Base-by-base conservation (phyloP, 1,140 invertebrate genomes). In the Megalopta genalis region DNA sequence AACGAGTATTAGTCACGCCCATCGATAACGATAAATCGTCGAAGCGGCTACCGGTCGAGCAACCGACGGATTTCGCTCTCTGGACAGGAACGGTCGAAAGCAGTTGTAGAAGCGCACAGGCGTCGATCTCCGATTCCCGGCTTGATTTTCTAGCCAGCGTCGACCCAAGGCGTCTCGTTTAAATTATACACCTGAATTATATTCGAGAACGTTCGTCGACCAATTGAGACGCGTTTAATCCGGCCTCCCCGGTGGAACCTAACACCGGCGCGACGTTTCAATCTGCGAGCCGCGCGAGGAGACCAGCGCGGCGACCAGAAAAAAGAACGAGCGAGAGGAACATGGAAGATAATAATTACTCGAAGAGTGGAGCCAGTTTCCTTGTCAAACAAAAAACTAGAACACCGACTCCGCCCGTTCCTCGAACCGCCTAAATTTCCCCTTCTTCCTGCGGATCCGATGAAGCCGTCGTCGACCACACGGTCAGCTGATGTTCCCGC, bases 11-110 rank as follows among this genome's bases (percentile, higher is more conserved):
- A 70, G 78, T 64, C 78, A 76, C 78, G 73, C 78, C 78, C 78
- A 80, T 80, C 73, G 72, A 80, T 80, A 77, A 59, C 54, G 69
- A 80, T 80, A 80, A 69, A 80, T 80, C 65, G 59, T 16, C 46
- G 21, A 9, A 25, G 12, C 60, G 10, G 74, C 66, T 77, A 77
- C 66, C 79, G 79, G 49, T 54, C 25, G 46, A 49, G 68, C 59
- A 39, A 52, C 63, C 37, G 23, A 3, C 10, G 1, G 42, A 46
- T 16, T 52, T 18, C 16, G 14, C 49, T 14, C 16, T 52, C 49
- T 52, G 49, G 49, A 6, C 9, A 23, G 49, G 39, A 16, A 49
- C 37, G 62, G 46, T 21, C 77, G 21, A 66, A 66, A 74, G 10
- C 46, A 25, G 49, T 1, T 37, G 46, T 32, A 66, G 8, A 46